A percentile compares a stretch with the other conserved stretches of the same genome.
Conservation (phyloP, 2,797 vertebrate species). For the Schizothorax lantsangensis region DNA sequence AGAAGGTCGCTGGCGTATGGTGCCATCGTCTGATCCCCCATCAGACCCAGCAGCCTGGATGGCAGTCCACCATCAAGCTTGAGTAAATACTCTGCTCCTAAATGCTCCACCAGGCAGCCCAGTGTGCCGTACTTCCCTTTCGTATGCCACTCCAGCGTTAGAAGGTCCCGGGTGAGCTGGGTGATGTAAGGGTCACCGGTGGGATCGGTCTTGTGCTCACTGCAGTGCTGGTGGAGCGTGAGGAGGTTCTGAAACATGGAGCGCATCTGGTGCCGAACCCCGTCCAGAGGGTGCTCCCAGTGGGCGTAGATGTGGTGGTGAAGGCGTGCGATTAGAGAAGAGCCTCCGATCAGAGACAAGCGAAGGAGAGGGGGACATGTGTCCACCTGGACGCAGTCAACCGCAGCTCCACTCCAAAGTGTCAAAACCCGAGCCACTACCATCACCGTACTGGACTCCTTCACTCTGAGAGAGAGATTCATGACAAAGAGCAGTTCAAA, state of each 20-base stretch:
- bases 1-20: slow-evolving; percentile 92
- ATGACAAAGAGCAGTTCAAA: not conserved
- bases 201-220: slow-evolving; percentile 46
- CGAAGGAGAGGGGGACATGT: slow-evolving; percentile 74
- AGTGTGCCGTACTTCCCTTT: slow-evolving; percentile 91
- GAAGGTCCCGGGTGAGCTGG: slow-evolving; percentile 79
- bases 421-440: slow-evolving; percentile 87
- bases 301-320: slow-evolving; percentile 91
- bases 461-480: slow-evolving; percentile 77
- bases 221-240: slow-evolving; percentile 78
- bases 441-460: slow-evolving; percentile 88
- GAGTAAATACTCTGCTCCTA: slow-evolving; percentile 84
- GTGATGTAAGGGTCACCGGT: slow-evolving; percentile 80
- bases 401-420: slow-evolving; percentile 87
- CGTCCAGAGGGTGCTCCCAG: slow-evolving; percentile 96
- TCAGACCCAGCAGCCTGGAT: slow-evolving; percentile 82
- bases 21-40: slow-evolving; percentile 92
- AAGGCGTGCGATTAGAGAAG: slow-evolving; percentile 75
- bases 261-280: slow-evolving; percentile 91
- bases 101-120: slow-evolving; percentile 86
- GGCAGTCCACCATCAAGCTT: slow-evolving; percentile 83
- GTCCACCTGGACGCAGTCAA: slow-evolving; percentile 78
- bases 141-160: slow-evolving; percentile 91
- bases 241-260: slow-evolving; percentile 90
- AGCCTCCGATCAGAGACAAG: slow-evolving; percentile 79